phyloP scores from a whole-genome alignment of 1,140 invertebrate species.

The Calliopsis andreniformis region DNA sequence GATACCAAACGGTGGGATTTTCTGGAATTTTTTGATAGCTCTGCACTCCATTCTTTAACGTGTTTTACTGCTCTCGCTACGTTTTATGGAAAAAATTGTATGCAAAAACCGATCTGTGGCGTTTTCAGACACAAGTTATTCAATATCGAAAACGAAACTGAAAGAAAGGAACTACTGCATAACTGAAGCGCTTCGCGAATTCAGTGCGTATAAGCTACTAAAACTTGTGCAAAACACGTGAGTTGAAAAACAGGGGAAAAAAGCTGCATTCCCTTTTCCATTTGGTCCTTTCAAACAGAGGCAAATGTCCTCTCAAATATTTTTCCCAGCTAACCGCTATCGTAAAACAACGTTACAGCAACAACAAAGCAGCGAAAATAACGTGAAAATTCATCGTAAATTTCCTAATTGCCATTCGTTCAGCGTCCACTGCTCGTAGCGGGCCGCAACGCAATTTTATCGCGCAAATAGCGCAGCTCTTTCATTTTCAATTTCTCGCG shows the following conservation, averaged over 20 bases:
- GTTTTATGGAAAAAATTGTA: too few relatives aligned
- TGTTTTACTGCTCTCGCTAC: too few relatives aligned
- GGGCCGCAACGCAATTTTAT: conserved; percentile 35
- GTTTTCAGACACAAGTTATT: too few relatives aligned
- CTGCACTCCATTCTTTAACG: background rate
- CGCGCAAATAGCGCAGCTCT: conserved; percentile 32
- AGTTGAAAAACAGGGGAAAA: background rate
- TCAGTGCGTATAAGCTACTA: too few relatives aligned
- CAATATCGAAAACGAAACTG: too few relatives aligned
- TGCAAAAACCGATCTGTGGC: too few relatives aligned
- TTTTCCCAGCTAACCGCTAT: background rate
- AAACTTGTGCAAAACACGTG: background rate
- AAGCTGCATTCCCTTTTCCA: background rate
- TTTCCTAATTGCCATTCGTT: background rate
- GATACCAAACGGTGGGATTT: background rate
- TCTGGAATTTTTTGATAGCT: background rate
- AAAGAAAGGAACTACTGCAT: too few relatives aligned
- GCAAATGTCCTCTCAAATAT: background rate
- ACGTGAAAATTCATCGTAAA: conserved; percentile 6
- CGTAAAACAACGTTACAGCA: background rate
- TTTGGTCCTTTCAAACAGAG: background rate
- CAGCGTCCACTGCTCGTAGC: background rate
- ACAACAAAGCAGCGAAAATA: background rate
- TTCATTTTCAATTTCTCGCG: conserved; percentile 48
- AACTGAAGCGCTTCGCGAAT: too few relatives aligned